phyloP scores from a whole-genome alignment of 2,797 vertebrate genomes.

The Pseudochromis fuscus region DNA sequence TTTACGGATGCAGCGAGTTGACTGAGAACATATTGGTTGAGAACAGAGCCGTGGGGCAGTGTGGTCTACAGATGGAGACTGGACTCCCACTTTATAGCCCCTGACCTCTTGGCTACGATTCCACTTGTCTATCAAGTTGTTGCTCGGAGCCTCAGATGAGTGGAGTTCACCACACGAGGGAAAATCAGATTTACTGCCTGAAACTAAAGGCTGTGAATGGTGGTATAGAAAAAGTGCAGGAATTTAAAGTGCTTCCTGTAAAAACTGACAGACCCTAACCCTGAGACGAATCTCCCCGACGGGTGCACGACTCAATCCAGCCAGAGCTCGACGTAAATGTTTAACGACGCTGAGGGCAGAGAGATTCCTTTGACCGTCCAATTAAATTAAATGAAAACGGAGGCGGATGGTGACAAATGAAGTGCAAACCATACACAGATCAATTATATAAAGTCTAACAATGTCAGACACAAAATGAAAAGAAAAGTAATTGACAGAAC shows the following conservation, averaged over 20 bases:
- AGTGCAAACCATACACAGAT: constrained; percentile 30
- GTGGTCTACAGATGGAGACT: background rate
- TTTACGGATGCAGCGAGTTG: background rate
- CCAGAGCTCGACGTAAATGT: too few species aligned
- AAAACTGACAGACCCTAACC: background rate
- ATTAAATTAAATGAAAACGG: constrained; percentile 14
- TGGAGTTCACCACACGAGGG: constrained; percentile 18
- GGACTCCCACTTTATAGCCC: constrained; percentile 16
- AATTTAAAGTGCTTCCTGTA: background rate
- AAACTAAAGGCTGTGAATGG: constrained; percentile 6
- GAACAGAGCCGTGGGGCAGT: background rate
- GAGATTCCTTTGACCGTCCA: background rate
- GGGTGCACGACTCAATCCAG: too few species aligned
- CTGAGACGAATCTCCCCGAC: too few species aligned
- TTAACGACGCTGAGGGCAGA: background rate
- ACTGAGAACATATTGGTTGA: background rate
- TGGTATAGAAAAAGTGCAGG: background rate
- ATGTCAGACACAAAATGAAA: constrained; percentile 9
- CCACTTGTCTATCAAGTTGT: constrained; percentile 14
- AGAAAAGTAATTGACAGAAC: constrained; percentile 41
- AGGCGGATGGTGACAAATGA: constrained; percentile 45
- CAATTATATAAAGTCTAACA: constrained; percentile 22
- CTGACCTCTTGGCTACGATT: constrained; percentile 27
- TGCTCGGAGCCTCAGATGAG: constrained; percentile 1
- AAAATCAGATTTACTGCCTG: constrained; percentile 2